A percentile compares a stretch with the other conserved stretches of the same genome.
Evolutionary conservation across 2,113 vertebrate genomes (phyloP).

Genomic region (Campylomormyrus numenius): DNA sequence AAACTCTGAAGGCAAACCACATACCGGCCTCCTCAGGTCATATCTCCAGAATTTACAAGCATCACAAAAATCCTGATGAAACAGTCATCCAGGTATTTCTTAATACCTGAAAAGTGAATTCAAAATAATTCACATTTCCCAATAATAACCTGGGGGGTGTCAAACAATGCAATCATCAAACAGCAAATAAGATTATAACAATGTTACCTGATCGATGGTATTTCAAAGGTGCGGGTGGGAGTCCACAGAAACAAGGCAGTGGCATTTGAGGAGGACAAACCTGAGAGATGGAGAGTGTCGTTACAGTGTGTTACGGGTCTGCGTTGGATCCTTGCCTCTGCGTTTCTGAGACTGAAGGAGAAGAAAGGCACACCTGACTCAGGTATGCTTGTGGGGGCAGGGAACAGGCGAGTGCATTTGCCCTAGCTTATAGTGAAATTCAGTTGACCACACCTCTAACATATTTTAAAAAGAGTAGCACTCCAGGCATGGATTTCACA

Average conservation of each 20-base stretch:
- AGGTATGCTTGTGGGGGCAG: not conserved
- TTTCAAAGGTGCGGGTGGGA: not conserved
- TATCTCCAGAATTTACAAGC: conserved; percentile 10
- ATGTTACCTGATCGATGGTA: not conserved
- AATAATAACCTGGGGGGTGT: not conserved
- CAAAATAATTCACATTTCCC: not conserved
- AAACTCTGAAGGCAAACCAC: not conserved
- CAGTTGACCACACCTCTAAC: not conserved
- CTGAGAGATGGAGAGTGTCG: not conserved
- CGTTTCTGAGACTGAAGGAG: not conserved
- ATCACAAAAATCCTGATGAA: not conserved
- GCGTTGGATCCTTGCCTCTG: not conserved
- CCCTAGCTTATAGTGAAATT: not conserved
- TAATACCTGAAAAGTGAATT: not conserved
- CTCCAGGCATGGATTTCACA: not conserved
- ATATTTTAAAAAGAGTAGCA: not conserved
- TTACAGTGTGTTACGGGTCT: not conserved
- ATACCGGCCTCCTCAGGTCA: not conserved
- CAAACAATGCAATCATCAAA: not conserved
- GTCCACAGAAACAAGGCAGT: not conserved
- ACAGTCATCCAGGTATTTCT: conserved; percentile 6
- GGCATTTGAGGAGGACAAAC: not conserved
- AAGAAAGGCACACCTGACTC: conserved; percentile 4
- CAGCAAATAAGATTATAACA: not conserved
- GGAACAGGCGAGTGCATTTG: not conserved